Evolutionary conservation across 1,140 invertebrate genomes (phyloP).

Genomic region (Drosophila sproati): DNA sequence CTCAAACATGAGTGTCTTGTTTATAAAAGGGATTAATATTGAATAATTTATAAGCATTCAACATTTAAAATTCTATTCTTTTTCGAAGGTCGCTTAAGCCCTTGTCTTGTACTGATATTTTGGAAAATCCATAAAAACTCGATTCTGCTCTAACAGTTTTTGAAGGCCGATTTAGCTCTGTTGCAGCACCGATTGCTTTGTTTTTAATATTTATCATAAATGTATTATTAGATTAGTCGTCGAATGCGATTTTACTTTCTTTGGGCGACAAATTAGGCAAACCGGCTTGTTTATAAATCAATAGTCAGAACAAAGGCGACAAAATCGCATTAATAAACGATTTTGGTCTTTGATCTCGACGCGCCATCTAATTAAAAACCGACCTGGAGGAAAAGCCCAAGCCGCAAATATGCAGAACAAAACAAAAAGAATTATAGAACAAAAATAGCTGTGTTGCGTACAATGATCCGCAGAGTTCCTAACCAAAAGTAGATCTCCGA

Average conservation of each 20-base stretch:
- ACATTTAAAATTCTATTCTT: too few species aligned
- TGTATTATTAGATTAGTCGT: too few species aligned
- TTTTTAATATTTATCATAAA: too few species aligned
- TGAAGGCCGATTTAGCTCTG: too few species aligned
- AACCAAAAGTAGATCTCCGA: constrained; percentile 14
- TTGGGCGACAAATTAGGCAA: constrained; percentile 52
- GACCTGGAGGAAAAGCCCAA: constrained; percentile 42
- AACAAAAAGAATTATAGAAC: constrained; percentile 31
- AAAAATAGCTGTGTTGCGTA: constrained; percentile 18
- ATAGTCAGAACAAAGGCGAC: constrained; percentile 55
- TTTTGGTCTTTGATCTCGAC: constrained; percentile 58
- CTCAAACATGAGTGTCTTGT: too few species aligned
- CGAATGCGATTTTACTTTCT: constrained; percentile 66
- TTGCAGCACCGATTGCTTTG: neutral
- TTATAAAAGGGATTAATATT: too few species aligned
- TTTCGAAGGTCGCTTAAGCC: too few species aligned
- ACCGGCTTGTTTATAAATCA: constrained; percentile 73
- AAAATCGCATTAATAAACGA: constrained; percentile 53
- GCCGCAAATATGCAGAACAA: constrained; percentile 35
- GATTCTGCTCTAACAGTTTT: too few species aligned
- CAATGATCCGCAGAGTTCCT: constrained; percentile 42
- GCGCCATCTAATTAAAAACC: constrained; percentile 32
- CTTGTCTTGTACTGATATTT: too few species aligned
- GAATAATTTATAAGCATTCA: too few species aligned
- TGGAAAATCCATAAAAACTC: too few species aligned